phyloP scores from a whole-genome alignment of 2,797 vertebrate genomes.

The Spizella passerina region DNA sequence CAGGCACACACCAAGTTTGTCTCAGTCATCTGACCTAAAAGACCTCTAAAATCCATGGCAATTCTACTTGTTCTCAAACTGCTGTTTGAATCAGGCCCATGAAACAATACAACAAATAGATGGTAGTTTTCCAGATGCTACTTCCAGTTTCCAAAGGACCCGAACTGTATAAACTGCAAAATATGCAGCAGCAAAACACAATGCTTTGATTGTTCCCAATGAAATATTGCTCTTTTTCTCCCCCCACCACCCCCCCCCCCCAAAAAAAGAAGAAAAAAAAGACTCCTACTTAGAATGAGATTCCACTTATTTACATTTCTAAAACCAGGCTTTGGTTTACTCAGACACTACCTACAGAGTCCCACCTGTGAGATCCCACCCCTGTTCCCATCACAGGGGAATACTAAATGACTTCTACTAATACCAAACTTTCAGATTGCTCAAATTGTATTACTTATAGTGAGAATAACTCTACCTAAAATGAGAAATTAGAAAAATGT shows the following conservation, averaged over 20 bases:
- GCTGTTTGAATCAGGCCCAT: neutral
- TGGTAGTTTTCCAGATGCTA: neutral
- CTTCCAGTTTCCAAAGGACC: neutral
- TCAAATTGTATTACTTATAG: neutral
- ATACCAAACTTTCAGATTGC: neutral
- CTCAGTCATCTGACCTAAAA: neutral
- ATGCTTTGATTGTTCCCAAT: neutral
- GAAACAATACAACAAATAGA: neutral
- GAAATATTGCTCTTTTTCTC: neutral
- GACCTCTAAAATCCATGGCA: neutral
- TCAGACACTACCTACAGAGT: neutral
- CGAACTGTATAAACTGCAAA: neutral
- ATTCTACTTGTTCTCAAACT: neutral
- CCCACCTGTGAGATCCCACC: neutral
- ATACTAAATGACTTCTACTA: neutral
- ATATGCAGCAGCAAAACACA: neutral
- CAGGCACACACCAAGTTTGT: neutral
- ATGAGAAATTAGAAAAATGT: neutral
- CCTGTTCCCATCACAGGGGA: neutral
- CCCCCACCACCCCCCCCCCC: rapidly evolving
- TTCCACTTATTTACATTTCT: neutral
- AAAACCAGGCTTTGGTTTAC: neutral
- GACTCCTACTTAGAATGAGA: neutral
- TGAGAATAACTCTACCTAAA: neutral
- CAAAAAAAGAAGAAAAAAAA: neutral